Evolutionary conservation across 1,140 invertebrate genomes (phyloP), one percentile per base, ranked within the genome.

Genomic region (Psix sp.): DNA sequence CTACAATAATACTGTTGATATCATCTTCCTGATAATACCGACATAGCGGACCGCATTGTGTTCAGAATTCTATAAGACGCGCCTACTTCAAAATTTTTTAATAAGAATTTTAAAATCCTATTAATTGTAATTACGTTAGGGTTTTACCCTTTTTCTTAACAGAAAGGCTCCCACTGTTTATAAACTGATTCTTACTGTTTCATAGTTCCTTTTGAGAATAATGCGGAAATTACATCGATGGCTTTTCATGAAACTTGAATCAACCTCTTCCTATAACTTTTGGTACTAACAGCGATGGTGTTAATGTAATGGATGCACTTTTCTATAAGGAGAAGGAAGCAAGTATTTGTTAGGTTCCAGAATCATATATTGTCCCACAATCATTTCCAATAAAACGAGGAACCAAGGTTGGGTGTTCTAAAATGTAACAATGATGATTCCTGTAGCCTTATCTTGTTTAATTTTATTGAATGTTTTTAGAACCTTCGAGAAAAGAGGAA

Each of bases 381-480:
- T 26, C 15, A 39, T 4, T 17, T 59, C 33, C 11, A 59, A 11
- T 15, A 59, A 39, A 11, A 49, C 3, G 6, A 45, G 45, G 11
- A 33, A 60, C 57, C 57, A 60, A 2, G 57, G 57, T 49, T 49
- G 57, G 2, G 43, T 0, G 7, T 10, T 13, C 45, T 45, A 60
- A 0, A 20, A 0, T 2, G 57, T 43, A n/a, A 60, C 36, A 3
- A 60, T 26, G 2, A 60, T n/a, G 9, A 60, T 40, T 13, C 35
- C 43, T n/a, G 20, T 26, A 1, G 43, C 57, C 42, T 9, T 40
- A 18, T 60, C 57, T 31, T 14, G 10, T 40, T n/a, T 60, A 0
- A 60, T 49, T 14, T 60, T 60, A 11, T 40, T 20, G 14, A 60
- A 49, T 0, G 13, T 21, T 59, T n/a, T 11, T 9, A 63, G 18